Conservation (phyloP, 1,140 invertebrate species). For the Brachionus plicatilis region DNA sequence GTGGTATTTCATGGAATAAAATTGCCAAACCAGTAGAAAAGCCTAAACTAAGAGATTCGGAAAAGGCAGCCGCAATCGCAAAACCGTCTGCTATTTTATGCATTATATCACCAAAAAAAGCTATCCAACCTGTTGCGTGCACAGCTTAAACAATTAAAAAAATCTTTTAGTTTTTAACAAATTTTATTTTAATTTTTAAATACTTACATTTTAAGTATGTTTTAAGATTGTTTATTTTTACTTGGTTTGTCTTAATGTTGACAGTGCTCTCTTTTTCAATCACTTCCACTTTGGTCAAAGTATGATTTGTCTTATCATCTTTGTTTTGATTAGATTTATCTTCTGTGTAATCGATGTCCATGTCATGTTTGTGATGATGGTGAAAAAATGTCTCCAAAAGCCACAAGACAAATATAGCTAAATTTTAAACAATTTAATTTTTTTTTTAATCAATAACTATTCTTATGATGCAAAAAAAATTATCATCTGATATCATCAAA, state of each 20-base stretch:
- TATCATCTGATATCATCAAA: too few species aligned
- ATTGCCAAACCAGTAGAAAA: conserved; percentile 57
- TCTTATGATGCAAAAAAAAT: too few species aligned
- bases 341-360: neutral
- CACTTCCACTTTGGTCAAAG: neutral
- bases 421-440: neutral
- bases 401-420: neutral
- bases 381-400: conserved; percentile 25
- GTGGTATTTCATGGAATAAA: conserved; percentile 59
- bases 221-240: neutral
- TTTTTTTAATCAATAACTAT: neutral
- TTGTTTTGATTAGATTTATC: neutral
- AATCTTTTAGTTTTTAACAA: too few species aligned
- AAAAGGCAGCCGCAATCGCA: conserved; percentile 58
- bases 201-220: conserved; percentile 31
- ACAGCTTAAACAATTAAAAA: neutral
- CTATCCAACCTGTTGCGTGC: conserved; percentile 51
- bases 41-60: conserved; percentile 47
- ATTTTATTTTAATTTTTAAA: neutral
- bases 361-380: conserved; percentile 33
- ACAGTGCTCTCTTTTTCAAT: neutral
- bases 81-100: conserved; percentile 59
- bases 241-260: neutral
- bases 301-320: neutral
- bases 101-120: conserved; percentile 57